phyloP scores from a whole-genome alignment of 2,113 vertebrate species.

The Catharus bicknelli region DNA sequence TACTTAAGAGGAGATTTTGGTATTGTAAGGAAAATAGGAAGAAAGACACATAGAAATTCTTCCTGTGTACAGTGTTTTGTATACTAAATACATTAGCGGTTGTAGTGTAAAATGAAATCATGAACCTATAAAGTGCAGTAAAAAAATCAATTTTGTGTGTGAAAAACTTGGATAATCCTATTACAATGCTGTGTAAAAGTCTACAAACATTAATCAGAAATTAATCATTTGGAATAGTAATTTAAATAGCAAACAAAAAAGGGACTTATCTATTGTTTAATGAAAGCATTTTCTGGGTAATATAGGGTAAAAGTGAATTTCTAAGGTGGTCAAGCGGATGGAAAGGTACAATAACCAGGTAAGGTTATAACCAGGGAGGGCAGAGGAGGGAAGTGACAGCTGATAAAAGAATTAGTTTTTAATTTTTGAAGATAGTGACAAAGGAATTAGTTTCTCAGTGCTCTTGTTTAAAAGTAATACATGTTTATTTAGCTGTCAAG shows the following conservation, averaged over 20 bases:
- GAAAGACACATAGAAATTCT: not conserved
- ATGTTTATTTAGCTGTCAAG: not conserved
- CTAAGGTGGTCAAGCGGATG: accelerated
- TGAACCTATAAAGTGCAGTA: not conserved
- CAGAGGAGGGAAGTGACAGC: not conserved
- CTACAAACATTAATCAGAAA: not conserved
- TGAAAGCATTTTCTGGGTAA: not conserved
- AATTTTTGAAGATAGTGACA: not conserved
- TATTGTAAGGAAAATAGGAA: not conserved
- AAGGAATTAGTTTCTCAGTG: not conserved
- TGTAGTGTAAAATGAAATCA: not conserved
- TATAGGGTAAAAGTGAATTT: not conserved
- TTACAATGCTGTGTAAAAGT: not conserved
- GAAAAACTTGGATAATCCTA: not conserved
- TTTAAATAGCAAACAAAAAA: not conserved
- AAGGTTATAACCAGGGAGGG: not conserved
- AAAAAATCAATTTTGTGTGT: not conserved
- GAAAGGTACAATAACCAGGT: not conserved
- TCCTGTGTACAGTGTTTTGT: not conserved
- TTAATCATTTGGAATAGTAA: not conserved
- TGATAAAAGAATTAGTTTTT: not conserved
- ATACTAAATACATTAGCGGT: not conserved
- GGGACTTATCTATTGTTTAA: not conserved
- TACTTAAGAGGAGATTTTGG: not conserved
- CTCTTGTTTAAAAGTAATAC: not conserved